These are phyloP conservation scores for Elegia similella DNA, from an alignment of 2,888 invertebrate species.

Conservation along the genomic window DNA sequence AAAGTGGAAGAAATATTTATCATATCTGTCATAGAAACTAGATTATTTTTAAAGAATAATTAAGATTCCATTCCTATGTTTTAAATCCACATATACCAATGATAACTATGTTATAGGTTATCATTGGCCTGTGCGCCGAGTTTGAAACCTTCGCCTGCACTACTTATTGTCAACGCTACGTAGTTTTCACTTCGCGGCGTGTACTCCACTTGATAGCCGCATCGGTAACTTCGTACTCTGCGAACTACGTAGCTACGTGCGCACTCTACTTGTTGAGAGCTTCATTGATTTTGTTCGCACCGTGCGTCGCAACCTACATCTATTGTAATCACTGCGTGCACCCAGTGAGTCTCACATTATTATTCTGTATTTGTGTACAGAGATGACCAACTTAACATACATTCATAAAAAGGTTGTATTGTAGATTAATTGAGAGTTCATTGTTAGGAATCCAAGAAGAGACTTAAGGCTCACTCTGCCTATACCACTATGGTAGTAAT, in stretches of 20 bases:
- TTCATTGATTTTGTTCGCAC: constrained; percentile 72
- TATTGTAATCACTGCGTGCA: constrained; percentile 79
- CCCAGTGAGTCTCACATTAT: constrained; percentile 80
- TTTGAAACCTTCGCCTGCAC: constrained; percentile 79
- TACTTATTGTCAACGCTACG: constrained; percentile 81
- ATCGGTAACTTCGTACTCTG: constrained; percentile 71
- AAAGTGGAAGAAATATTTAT: not conserved
- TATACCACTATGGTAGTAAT: too few relatives aligned
- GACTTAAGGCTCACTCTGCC: too few relatives aligned
- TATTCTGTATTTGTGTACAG: constrained; percentile 70
- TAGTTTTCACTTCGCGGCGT: constrained; percentile 78
- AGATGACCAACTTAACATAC: constrained; percentile 38
- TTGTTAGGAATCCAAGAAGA: too few relatives aligned
- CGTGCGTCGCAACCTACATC: constrained; percentile 70
- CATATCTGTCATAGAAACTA: not conserved
- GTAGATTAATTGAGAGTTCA: too few relatives aligned
- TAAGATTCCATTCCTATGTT: constrained; percentile 68
- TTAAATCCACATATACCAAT: constrained; percentile 75
- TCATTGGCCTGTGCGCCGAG: constrained; percentile 82
- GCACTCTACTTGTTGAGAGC: constrained; percentile 70
- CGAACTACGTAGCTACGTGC: constrained; percentile 78
- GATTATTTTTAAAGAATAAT: not conserved
- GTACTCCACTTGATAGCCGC: constrained; percentile 73
- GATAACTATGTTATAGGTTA: constrained; percentile 83
- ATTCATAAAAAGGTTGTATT: too few relatives aligned